Conservation (phyloP, 2,113 vertebrate genomes). For the Ceyx margarethae region DNA sequence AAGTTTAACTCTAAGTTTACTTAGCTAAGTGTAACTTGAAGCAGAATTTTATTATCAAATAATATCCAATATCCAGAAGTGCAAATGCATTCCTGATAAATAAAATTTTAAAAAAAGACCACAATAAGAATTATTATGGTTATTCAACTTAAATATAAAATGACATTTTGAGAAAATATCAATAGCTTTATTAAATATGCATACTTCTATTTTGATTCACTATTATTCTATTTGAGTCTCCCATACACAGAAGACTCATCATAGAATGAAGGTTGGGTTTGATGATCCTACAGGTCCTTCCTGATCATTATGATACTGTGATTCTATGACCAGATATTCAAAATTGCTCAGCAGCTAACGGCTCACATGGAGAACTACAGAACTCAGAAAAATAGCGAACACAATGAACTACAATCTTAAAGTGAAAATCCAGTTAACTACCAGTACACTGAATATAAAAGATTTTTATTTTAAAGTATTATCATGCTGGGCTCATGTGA, state of each 20-base stretch:
- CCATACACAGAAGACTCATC: neutral
- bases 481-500: neutral
- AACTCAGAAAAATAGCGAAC: neutral
- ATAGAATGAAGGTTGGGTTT: no score
- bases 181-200: neutral
- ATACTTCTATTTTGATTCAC: neutral
- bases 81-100: neutral
- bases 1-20: neutral
- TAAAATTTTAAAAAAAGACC: neutral
- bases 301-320: no score
- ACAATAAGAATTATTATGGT: neutral
- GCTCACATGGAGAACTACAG: neutral
- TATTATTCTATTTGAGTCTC: neutral
- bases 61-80: neutral
- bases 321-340: neutral
- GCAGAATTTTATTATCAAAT: neutral
- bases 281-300: no score
- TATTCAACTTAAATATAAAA: neutral
- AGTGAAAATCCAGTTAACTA: neutral
- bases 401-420: neutral
- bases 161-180: neutral
- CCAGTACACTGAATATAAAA: neutral
- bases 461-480: conserved; percentile 1
- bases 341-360: neutral
- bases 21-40: neutral